These are phyloP conservation scores for Apis dorsata DNA, from an alignment of 1,140 invertebrate genomes.

Conservation along the genomic window DNA sequence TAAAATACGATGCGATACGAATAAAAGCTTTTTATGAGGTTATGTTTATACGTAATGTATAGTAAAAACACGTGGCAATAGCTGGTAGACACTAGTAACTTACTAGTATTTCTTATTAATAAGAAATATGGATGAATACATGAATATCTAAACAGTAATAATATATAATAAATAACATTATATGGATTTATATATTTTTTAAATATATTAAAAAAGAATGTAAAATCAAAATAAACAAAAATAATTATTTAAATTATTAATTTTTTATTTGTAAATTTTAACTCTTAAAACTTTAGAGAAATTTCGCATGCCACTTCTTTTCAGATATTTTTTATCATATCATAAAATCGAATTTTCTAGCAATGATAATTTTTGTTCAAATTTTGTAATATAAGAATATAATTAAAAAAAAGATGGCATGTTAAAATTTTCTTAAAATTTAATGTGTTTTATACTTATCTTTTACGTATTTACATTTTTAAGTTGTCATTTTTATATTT, in stretches of 20 bases:
- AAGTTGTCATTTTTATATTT: too few species aligned
- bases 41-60: not conserved
- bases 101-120: not conserved
- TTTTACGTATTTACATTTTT: too few species aligned
- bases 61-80: not conserved
- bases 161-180: not conserved
- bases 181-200: not conserved
- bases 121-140: not conserved
- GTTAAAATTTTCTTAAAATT: too few species aligned
- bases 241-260: not conserved
- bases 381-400: too few species aligned
- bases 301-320: too few species aligned
- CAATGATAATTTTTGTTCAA: too few species aligned
- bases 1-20: not conserved
- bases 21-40: not conserved
- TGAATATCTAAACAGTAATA: not conserved
- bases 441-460: too few species aligned
- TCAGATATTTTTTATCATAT: not conserved
- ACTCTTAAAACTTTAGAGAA: too few species aligned
- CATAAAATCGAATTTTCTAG: too few species aligned
- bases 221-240: not conserved
- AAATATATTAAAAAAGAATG: not conserved
- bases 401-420: too few species aligned
- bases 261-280: not conserved
- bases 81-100: too few species aligned